Conservation (phyloP, 2,888 invertebrate species). For the Melanotus villosus region DNA sequence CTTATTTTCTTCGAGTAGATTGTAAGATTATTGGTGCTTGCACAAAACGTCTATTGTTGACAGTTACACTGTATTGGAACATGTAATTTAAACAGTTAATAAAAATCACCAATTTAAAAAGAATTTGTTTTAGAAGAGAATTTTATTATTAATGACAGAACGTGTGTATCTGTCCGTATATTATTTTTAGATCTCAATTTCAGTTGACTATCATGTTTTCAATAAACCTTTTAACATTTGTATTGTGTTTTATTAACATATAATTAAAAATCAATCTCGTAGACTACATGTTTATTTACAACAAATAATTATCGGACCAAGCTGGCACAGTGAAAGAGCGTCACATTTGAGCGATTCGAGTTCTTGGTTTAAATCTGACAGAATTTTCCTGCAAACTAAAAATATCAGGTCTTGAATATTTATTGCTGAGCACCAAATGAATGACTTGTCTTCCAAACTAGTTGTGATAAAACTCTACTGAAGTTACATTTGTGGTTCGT, state of each 20-base stretch:
- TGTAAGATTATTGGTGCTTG: conserved; percentile 61
- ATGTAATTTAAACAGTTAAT: conserved; percentile 56
- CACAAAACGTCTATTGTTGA: conserved; percentile 60
- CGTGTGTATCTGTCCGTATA: not conserved
- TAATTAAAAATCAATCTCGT: not conserved
- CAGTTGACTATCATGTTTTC: conserved; percentile 58
- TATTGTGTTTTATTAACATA: conserved; percentile 19
- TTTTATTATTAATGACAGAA: conserved; percentile 5
- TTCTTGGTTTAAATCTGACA: too few relatives aligned
- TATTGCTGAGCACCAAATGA: too few relatives aligned
- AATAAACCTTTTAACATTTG: conserved; percentile 58
- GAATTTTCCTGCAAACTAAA: too few relatives aligned
- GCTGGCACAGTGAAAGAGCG: too few relatives aligned
- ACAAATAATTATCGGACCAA: too few relatives aligned
- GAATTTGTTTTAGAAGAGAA: conserved; percentile 53
- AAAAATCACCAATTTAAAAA: conserved; percentile 54
- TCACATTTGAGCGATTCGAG: too few relatives aligned
- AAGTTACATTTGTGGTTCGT: too few relatives aligned
- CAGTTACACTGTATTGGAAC: conserved; percentile 50
- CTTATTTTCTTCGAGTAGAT: conserved; percentile 47
- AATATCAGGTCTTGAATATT: too few relatives aligned
- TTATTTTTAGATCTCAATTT: conserved; percentile 54
- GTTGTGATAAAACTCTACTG: too few relatives aligned
- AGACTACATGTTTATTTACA: too few relatives aligned
- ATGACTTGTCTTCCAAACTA: too few relatives aligned